Conservation (phyloP, 1,140 invertebrate species). For the Sycophaga agraensis region DNA sequence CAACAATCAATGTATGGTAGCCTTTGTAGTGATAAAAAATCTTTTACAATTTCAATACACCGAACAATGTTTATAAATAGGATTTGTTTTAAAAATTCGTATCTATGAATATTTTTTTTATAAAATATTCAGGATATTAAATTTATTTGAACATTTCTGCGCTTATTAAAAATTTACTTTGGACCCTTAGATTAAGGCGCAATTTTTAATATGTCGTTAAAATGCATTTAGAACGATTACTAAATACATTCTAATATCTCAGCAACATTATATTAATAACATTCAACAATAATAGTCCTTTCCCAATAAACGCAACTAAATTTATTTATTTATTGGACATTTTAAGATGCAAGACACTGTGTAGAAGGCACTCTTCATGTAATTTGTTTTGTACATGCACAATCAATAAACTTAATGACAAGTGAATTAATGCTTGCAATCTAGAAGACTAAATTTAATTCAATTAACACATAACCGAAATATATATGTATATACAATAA, state of each 20-base stretch:
- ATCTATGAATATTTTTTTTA: no score
- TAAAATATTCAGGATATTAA: no score
- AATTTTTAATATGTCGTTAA: slow-evolving; percentile 2
- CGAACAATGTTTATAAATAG: no score
- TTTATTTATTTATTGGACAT: neutral
- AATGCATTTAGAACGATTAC: neutral
- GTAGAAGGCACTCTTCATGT: no score
- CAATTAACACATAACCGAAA: neutral
- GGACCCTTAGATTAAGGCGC: neutral
- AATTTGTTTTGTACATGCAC: neutral
- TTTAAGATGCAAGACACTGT: neutral
- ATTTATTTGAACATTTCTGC: no score
- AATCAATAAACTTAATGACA: no score
- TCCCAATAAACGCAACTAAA: neutral
- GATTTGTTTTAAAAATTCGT: no score
- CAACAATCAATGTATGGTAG: no score
- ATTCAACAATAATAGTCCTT: neutral
- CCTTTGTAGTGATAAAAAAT: no score
- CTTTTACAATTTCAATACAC: no score
- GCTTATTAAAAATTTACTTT: neutral
- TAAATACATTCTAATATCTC: neutral
- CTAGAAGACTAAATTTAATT: neutral
- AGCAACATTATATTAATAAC: neutral
- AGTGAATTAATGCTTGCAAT: neutral
- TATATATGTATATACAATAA: slow-evolving; percentile 10